phyloP scores from a whole-genome alignment of 2,113 vertebrate genomes.

The western clawed frog (Xenopus tropicalis) region DNA sequence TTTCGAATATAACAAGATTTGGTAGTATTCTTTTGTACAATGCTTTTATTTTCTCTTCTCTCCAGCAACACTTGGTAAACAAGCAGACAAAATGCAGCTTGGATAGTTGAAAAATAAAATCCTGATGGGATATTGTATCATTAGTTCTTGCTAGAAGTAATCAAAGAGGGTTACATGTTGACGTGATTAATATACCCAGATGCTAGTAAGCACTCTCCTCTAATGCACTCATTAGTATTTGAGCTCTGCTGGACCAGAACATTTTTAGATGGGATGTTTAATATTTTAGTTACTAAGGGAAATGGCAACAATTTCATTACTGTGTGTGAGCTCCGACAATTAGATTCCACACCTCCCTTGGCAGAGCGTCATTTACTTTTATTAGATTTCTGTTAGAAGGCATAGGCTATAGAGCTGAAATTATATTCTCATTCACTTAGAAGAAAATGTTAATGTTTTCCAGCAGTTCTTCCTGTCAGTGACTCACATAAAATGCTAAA shows the following conservation, averaged over 20 bases:
- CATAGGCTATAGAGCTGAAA: constrained; percentile 13
- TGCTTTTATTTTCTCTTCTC: too few species aligned
- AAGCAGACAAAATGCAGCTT: too few species aligned
- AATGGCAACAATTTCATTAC: constrained; percentile 3
- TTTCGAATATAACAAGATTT: too few species aligned
- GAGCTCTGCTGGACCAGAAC: neutral
- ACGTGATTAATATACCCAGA: neutral
- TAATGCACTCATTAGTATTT: neutral
- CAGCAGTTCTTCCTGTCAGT: neutral
- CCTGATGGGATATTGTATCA: neutral
- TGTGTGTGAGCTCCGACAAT: constrained; percentile 6
- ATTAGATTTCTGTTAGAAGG: constrained; percentile 21
- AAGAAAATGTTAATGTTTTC: constrained; percentile 12
- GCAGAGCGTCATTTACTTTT: constrained; percentile 10
- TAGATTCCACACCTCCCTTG: constrained; percentile 11
- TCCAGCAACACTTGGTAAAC: too few species aligned
- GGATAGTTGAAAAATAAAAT: too few species aligned
- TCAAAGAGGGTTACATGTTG: neutral
- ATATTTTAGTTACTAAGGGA: constrained; percentile 12
- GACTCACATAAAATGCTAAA: neutral
- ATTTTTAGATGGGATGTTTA: neutral
- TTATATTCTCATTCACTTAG: constrained; percentile 10
- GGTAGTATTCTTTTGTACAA: too few species aligned
- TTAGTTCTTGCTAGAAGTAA: neutral
- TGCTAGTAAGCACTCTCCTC: neutral